Percentiles rank a stretch among this genome's conserved stretches.
These are phyloP conservation scores for Acronicta alni DNA, from an alignment of 2,888 invertebrate species.

Conservation along the genomic window DNA sequence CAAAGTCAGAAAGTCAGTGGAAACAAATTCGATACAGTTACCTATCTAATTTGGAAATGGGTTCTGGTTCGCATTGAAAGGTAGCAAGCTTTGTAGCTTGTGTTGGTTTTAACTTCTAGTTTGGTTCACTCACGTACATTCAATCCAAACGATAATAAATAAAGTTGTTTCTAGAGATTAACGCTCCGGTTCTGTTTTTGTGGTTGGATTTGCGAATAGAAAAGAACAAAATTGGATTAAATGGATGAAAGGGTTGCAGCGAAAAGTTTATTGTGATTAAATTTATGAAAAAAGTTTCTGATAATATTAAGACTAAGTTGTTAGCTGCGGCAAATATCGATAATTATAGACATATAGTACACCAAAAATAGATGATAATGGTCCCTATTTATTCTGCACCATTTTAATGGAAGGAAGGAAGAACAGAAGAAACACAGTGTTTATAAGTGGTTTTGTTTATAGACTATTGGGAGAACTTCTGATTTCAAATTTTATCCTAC, in stretches of 20 bases:
- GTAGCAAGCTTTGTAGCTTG: constrained; percentile 33
- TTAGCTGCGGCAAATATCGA: too few species aligned
- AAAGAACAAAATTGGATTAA: neutral
- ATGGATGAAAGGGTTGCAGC: neutral
- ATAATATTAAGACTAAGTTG: too few species aligned
- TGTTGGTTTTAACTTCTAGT: constrained; percentile 37
- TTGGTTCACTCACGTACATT: constrained; percentile 20
- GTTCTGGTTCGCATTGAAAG: constrained; percentile 56
- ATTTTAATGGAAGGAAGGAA: too few species aligned
- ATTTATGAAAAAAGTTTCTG: too few species aligned
- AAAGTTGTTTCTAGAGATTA: constrained; percentile 5
- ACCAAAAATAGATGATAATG: too few species aligned
- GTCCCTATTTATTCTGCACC: too few species aligned
- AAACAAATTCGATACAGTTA: constrained; percentile 56
- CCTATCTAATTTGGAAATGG: constrained; percentile 67
- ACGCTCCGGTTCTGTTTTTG: neutral
- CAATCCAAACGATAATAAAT: constrained; percentile 12
- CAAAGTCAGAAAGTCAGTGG: constrained; percentile 28
- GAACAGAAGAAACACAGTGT: too few species aligned
- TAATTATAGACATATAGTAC: too few species aligned
- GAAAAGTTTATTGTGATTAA: neutral
- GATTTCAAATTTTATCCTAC: too few species aligned
- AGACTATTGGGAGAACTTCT: too few species aligned
- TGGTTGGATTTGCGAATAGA: neutral
- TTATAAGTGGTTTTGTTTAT: too few species aligned